A percentile compares a stretch with the other conserved stretches of the same genome.
Conservation (phyloP, 1,140 invertebrate species). For the Zaprionus africanus region DNA sequence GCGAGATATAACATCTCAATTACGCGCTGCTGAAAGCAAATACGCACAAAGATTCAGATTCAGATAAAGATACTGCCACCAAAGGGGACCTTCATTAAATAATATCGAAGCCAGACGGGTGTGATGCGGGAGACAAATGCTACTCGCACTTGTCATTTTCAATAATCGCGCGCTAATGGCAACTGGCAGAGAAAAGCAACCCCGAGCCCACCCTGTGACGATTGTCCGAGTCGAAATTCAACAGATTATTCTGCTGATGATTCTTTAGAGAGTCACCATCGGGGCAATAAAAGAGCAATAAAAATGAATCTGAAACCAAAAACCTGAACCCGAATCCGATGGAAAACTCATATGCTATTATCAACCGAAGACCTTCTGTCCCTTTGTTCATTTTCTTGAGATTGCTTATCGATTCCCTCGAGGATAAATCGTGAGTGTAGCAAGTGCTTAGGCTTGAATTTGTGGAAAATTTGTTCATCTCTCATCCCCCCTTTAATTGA, state of each 20-base stretch:
- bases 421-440: slow-evolving; percentile 31
- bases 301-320: slow-evolving; percentile 11
- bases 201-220: neutral
- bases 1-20: slow-evolving; percentile 47
- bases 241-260: slow-evolving; percentile 30
- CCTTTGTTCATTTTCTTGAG: slow-evolving; percentile 14
- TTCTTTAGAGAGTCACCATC: slow-evolving; percentile 23
- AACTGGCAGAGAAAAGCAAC: neutral
- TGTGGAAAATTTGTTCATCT: slow-evolving; percentile 67
- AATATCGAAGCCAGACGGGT: slow-evolving; percentile 16
- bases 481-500: slow-evolving; percentile 17
- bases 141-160: slow-evolving; percentile 50
- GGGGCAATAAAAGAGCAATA: slow-evolving; percentile 46
- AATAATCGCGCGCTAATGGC: slow-evolving; percentile 48
- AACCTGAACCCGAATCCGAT: neutral
- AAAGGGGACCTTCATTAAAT: slow-evolving; percentile 19
- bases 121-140: neutral
- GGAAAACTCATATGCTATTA: too few relatives aligned
- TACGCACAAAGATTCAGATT: slow-evolving; percentile 16
- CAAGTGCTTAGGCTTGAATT: slow-evolving; percentile 41
- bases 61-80: neutral
- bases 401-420: slow-evolving; percentile 50
- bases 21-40: slow-evolving; percentile 22
- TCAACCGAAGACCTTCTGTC: too few relatives aligned
- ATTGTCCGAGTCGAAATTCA: slow-evolving; percentile 17